Evolutionary conservation across 2,113 vertebrate genomes (phyloP).

Genomic region (Rhynchomys soricoides): DNA sequence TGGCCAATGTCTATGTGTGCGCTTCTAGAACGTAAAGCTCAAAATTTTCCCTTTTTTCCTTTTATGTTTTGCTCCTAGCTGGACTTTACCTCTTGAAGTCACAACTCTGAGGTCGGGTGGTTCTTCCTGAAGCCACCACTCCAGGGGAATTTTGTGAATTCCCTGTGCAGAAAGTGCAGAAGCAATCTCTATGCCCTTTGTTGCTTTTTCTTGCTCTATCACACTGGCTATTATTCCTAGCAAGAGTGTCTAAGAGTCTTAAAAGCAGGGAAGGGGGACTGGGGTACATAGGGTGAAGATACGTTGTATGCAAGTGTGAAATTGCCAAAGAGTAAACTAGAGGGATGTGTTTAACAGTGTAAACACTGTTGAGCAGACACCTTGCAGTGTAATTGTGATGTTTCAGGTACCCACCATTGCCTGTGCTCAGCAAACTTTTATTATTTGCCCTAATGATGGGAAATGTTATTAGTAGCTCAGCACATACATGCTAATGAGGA

Average conservation of each 20-base stretch:
- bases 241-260: too few relatives aligned
- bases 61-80: background rate
- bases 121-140: background rate
- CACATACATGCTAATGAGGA: fast-evolving
- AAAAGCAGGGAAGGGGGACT: background rate
- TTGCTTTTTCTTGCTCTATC: background rate
- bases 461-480: background rate
- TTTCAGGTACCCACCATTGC: background rate
- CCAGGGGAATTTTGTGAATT: background rate
- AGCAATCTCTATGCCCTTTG: background rate
- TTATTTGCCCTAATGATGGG: background rate
- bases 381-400: background rate
- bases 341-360: background rate
- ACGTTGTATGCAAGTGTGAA: background rate
- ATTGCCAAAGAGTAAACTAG: too few relatives aligned
- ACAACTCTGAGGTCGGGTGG: background rate
- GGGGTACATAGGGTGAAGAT: too few relatives aligned
- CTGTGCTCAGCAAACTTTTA: background rate
- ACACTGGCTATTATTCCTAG: background rate
- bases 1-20: background rate
- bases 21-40: background rate
- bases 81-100: background rate
- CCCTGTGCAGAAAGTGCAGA: background rate
- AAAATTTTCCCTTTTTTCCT: background rate
- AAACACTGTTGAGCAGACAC: background rate